These are phyloP conservation scores for Perca flavescens DNA, from an alignment of 2,113 vertebrate genomes.

Conservation along the genomic window DNA sequence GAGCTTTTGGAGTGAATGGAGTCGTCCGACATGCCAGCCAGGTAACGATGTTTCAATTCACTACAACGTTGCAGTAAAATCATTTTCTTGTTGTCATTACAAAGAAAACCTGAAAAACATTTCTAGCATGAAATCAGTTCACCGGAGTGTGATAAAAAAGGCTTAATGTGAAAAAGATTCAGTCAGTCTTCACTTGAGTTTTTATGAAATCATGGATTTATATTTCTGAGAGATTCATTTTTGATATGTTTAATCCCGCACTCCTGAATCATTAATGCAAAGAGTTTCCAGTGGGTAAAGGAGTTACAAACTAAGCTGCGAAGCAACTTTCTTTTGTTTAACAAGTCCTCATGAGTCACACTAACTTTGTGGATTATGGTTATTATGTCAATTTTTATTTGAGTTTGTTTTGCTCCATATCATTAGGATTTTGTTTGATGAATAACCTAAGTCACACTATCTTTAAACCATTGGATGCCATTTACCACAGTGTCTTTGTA, in stretches of 20 bases:
- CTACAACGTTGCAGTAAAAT: not conserved
- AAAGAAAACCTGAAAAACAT: not conserved
- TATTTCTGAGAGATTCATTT: not conserved
- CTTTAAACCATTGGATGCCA: not conserved
- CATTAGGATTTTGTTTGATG: not conserved
- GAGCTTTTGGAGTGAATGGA: conserved; percentile 84
- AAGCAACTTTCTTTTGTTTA: not conserved
- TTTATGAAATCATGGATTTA: not conserved
- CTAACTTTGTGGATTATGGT: not conserved
- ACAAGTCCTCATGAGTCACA: not conserved
- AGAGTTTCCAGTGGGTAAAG: not conserved
- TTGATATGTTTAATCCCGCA: not conserved
- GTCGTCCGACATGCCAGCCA: conserved; percentile 64
- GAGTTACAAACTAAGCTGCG: not conserved
- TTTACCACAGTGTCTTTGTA: no score
- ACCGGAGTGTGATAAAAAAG: not conserved
- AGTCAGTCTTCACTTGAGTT: not conserved
- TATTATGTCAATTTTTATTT: not conserved
- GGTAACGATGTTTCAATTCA: conserved; percentile 48
- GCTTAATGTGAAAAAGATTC: not conserved
- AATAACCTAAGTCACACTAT: not conserved
- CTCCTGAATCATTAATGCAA: not conserved
- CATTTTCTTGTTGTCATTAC: not conserved
- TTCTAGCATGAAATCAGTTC: not conserved
- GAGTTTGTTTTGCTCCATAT: not conserved